These are phyloP conservation scores for Calameuta pallipes DNA, from an alignment of 2,888 invertebrate genomes.

Conservation along the genomic window DNA sequence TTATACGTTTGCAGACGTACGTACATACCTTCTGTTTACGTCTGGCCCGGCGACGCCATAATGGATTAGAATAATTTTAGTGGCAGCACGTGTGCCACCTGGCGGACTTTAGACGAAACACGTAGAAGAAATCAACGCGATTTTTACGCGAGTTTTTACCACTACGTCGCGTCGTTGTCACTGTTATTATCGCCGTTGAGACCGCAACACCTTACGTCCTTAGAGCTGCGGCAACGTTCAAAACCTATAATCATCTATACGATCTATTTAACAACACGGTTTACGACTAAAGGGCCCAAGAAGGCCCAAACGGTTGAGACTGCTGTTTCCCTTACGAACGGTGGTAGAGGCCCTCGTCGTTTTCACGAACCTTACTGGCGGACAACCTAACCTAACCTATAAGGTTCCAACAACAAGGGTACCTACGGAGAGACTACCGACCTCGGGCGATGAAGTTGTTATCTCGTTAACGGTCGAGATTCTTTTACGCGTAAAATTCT, in stretches of 20 bases:
- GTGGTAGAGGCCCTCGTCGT: not conserved
- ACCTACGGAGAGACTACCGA: slow-evolving; percentile 10
- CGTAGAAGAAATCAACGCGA: not conserved
- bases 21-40: not conserved
- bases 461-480: slow-evolving; percentile 33
- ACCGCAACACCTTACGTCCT: slow-evolving; percentile 29
- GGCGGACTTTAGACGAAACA: not conserved
- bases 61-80: not conserved
- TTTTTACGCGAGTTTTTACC: not conserved
- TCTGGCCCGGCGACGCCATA: not conserved
- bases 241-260: slow-evolving; percentile 43
- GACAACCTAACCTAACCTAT: not conserved
- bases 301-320: not conserved
- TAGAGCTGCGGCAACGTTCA: slow-evolving; percentile 16
- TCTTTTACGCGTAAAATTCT: slow-evolving; percentile 22
- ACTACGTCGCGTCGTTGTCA: not conserved
- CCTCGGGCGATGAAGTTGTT: slow-evolving; percentile 34
- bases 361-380: not conserved
- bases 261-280: slow-evolving; percentile 32
- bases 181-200: slow-evolving; percentile 24
- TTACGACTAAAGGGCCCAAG: not conserved
- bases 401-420: not conserved
- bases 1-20: not conserved
- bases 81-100: not conserved
- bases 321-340: not conserved